Base-by-base conservation (phyloP, 2,888 invertebrate genomes). In the Tetheella fluctuosa region DNA sequence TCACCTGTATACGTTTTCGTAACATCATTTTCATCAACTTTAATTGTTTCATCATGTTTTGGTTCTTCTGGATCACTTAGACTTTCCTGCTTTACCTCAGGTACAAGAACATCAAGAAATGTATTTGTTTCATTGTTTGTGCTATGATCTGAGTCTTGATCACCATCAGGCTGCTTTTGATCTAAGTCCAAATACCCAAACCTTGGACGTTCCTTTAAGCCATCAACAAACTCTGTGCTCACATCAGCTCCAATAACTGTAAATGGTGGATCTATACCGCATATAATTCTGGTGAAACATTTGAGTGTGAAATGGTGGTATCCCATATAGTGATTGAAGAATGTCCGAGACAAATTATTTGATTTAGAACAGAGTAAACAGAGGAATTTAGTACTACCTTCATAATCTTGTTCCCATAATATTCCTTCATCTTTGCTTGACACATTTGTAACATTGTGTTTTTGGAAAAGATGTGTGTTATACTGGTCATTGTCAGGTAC, bases 241-340 rank as follows among this genome's bases (percentile, higher is more conserved):
- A 93, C 77, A 65, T 92, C 90, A 3, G 88, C 90, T 30, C 93
- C 93, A 61, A 81, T 79, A 0, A 93, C 84, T 12, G 77, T 69
- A 63, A 93, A 90, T 23, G 88, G 87, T 56, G 83, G 71, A 63
- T 91, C 88, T 61, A 72, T 83, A 0, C 93, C 92, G 7, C 88
- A 88, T 23, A 93, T 74, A 2, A 90, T 63, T 30, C 68, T 76
- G 6, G 90, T 76, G n/a, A 93, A 80, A 62, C 93, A 93, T 77
- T 91, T 93, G 0, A 93, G 71, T 7, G 93, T 92, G 52, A 91
- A 88, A 65, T 89, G 91, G 60, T 93, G 93, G 60, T 77, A 89
- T 0, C 91, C 88, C 86, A 93, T 90, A 60, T 84, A 93, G 65
- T 93, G 93, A 62, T 86, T 87, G 53, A 90, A 89, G 67, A 91